Evolutionary conservation across 1,140 invertebrate species (phyloP).

Genomic region (Achroia grisella): DNA sequence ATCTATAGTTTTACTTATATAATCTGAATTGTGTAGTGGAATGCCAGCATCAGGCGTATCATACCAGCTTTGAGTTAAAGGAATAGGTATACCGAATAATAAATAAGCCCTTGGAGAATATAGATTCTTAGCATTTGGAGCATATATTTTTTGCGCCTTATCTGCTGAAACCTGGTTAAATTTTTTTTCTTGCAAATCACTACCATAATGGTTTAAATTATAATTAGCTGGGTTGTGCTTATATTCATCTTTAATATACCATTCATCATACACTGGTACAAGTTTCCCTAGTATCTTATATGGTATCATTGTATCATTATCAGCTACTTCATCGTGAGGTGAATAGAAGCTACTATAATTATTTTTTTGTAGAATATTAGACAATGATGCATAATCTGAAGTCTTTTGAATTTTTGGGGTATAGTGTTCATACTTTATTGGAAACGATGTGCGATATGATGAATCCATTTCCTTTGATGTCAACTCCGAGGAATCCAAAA

Average conservation of each 20-base stretch:
- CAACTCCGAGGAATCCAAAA: background rate
- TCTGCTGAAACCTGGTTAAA: too few species aligned
- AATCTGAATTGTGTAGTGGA: too few species aligned
- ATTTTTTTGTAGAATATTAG: constrained; percentile 10
- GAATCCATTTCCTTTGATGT: background rate
- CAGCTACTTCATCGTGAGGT: constrained; percentile 1
- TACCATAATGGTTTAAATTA: background rate
- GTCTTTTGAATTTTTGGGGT: background rate
- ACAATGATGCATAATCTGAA: constrained; percentile 3
- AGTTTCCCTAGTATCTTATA: constrained; percentile 10
- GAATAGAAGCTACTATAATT: constrained; percentile 7
- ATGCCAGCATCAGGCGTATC: background rate
- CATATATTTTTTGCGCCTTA: too few species aligned
- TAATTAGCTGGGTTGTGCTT: constrained; percentile 2
- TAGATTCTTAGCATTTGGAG: too few species aligned
- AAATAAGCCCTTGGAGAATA: background rate
- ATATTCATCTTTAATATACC: constrained; percentile 6
- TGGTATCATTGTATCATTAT: background rate
- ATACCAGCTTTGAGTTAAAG: background rate
- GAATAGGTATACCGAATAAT: background rate
- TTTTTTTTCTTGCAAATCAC: too few species aligned
- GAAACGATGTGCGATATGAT: constrained; percentile 3
- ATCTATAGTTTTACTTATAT: too few species aligned
- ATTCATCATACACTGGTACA: constrained; percentile 5
- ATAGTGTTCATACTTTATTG: background rate